A percentile compares a stretch with the other conserved stretches of the same genome.
Conservation (phyloP, 2,888 invertebrate genomes). For the Rhingia campestris region DNA sequence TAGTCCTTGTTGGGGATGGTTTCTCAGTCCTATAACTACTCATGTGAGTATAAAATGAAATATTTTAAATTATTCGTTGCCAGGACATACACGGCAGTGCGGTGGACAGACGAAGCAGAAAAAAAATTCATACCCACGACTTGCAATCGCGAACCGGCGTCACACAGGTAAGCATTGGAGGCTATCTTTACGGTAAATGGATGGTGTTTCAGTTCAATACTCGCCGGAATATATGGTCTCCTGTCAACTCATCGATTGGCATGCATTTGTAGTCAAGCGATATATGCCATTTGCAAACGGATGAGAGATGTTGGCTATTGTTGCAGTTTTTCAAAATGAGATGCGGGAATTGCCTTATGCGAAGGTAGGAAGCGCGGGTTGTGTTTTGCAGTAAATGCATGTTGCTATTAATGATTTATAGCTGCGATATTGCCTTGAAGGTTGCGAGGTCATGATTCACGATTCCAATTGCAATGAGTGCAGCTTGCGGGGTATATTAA, state of each 20-base stretch:
- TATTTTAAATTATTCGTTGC: conserved; percentile 60
- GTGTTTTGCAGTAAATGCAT: not conserved
- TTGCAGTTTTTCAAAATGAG: conserved; percentile 25
- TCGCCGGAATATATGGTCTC: conserved; percentile 56
- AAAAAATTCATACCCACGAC: conserved; percentile 2
- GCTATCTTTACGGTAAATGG: conserved; percentile 61
- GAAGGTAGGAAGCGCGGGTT: not conserved
- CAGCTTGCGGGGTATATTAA: too few relatives aligned
- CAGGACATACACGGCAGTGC: not conserved
- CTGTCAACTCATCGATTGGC: conserved; percentile 65
- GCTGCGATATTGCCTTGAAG: conserved; percentile 7
- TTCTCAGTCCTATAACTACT: not conserved
- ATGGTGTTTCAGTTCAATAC: conserved; percentile 66
- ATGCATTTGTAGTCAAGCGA: conserved; percentile 45
- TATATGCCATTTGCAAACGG: conserved; percentile 32
- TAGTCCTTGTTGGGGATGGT: not conserved
- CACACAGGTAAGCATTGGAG: conserved; percentile 29
- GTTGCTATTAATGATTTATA: conserved; percentile 28
- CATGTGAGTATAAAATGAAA: conserved; percentile 55
- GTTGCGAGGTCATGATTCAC: not conserved
- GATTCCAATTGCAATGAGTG: too few relatives aligned
- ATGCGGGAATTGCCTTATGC: conserved; percentile 4
- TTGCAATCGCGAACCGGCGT: conserved; percentile 20
- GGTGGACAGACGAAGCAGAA: not conserved
- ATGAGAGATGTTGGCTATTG: conserved; percentile 45